phyloP scores from a whole-genome alignment of 1,140 invertebrate genomes.

The Diuraphis noxia region DNA sequence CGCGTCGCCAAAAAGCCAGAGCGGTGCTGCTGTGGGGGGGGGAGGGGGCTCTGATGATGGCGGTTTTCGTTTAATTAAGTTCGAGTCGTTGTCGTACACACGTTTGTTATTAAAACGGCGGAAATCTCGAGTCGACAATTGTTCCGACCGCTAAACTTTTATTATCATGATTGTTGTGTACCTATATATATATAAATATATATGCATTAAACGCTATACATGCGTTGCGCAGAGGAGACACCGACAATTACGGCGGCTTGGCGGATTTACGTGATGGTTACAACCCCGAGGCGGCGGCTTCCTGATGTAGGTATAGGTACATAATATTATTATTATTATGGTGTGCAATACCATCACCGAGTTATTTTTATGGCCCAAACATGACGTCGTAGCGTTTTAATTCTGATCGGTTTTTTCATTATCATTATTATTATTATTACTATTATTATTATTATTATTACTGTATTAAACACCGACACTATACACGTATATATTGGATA shows the following conservation, averaged over 20 bases:
- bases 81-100: neutral
- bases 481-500: too few species aligned
- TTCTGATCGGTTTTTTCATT: neutral
- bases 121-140: slow-evolving; percentile 47
- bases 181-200: too few species aligned
- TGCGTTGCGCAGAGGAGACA: neutral
- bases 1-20: neutral
- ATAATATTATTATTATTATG: neutral
- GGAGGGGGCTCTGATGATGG: neutral
- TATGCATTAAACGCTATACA: too few species aligned
- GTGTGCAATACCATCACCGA: too few species aligned
- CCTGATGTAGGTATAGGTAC: neutral
- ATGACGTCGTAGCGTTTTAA: neutral
- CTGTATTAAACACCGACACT: too few species aligned
- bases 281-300: neutral
- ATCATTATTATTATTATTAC: too few species aligned
- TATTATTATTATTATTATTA: too few species aligned
- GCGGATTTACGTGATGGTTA: slow-evolving; percentile 26
- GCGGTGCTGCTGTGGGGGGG: neutral
- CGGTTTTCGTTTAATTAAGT: slow-evolving; percentile 46
- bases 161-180: slow-evolving; percentile 54
- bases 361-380: slow-evolving; percentile 7
- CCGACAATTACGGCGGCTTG: neutral
- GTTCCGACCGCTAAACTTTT: slow-evolving; percentile 45
- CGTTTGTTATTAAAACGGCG: slow-evolving; percentile 41